Evolutionary conservation across 92 coral and sea anemone genomes (phyloP).

Genomic region (Pocillopora meandrina): DNA sequence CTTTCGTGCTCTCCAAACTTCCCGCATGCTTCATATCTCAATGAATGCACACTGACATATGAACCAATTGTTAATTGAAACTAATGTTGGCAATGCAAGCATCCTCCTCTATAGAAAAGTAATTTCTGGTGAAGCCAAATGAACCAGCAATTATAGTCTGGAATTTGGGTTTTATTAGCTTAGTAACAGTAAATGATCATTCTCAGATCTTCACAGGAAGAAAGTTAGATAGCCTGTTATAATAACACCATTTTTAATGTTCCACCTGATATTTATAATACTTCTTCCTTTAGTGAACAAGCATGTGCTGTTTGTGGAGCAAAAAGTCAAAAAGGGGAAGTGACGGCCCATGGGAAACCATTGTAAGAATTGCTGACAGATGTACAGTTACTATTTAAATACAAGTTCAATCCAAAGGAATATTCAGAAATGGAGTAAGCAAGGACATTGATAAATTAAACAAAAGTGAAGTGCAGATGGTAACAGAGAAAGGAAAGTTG

Average conservation of each 20-base stretch:
- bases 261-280: no score
- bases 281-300: constrained; percentile 70
- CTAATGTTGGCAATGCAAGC: no score
- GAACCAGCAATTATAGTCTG: no score
- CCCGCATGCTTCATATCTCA: no score
- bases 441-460: not conserved
- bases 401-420: not conserved
- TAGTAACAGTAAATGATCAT: no score
- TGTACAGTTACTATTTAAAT: not conserved
- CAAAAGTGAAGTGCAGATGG: not conserved
- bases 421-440: not conserved
- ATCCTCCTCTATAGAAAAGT: no score
- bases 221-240: not conserved
- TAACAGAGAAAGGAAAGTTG: not conserved
- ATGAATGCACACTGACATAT: no score
- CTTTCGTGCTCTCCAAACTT: no score
- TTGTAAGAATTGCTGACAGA: not conserved
- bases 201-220: not conserved
- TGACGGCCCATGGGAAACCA: not conserved
- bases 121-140: no score
- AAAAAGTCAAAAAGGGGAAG: constrained; percentile 86
- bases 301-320: constrained; percentile 94
- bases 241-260: no score
- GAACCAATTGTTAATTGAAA: no score
- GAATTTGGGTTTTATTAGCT: no score